phyloP scores from a whole-genome alignment of 2,888 invertebrate genomes.

The Romanomermis culicivorax region DNA sequence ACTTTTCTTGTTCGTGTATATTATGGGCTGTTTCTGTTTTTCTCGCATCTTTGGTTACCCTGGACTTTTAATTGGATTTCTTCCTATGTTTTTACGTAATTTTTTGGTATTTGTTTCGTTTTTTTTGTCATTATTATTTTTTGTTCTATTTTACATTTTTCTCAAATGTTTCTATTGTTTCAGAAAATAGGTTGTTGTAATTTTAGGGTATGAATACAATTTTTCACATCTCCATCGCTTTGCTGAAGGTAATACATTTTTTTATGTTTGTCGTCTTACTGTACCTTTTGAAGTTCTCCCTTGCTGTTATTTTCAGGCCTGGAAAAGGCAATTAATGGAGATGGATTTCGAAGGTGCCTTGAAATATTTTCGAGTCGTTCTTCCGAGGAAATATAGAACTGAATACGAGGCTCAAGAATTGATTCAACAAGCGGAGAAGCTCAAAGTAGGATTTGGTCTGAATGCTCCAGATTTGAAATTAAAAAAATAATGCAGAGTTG shows the following conservation, averaged over 20 bases:
- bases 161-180: too few species aligned
- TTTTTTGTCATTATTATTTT: too few species aligned
- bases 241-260: slow-evolving; percentile 65
- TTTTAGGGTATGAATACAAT: slow-evolving; percentile 79
- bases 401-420: slow-evolving; percentile 69
- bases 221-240: slow-evolving; percentile 81
- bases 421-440: slow-evolving; percentile 65
- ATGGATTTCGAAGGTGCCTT: slow-evolving; percentile 91
- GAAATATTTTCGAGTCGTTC: slow-evolving; percentile 86
- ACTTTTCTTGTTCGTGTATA: too few species aligned
- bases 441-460: slow-evolving; percentile 45
- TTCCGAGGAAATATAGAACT: slow-evolving; percentile 84
- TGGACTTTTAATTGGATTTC: too few species aligned
- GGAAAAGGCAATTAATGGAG: slow-evolving; percentile 66
- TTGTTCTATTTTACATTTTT: too few species aligned
- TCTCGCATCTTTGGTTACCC: too few species aligned
- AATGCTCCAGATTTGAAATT: too few species aligned
- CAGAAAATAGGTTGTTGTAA: not conserved
- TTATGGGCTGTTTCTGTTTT: too few species aligned
- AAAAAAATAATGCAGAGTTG: too few species aligned
- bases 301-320: slow-evolving; percentile 36
- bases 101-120: too few species aligned
- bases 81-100: too few species aligned
- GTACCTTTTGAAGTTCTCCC: not conserved
- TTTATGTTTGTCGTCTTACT: not conserved